These are phyloP conservation scores for Drosophila lacertosa DNA, from an alignment of 1,140 invertebrate species.

Conservation along the genomic window DNA sequence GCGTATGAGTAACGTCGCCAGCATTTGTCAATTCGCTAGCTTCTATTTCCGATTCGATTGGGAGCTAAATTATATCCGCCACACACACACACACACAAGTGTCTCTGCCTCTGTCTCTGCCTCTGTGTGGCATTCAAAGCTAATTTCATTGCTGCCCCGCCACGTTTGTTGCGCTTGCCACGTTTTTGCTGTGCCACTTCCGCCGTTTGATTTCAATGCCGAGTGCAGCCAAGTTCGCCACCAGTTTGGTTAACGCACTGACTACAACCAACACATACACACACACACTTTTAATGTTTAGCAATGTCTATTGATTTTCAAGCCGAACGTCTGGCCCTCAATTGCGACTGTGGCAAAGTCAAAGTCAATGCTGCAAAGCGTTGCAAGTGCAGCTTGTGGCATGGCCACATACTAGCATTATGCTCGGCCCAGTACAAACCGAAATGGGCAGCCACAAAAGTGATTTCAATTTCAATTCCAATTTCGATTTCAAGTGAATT, in stretches of 20 bases:
- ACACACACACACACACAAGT: neutral
- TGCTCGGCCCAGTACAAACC: conserved; percentile 9
- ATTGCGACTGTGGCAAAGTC: conserved; percentile 35
- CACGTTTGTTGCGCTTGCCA: conserved; percentile 27
- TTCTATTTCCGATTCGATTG: conserved; percentile 76
- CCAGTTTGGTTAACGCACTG: conserved; percentile 32
- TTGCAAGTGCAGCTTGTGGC: conserved; percentile 42
- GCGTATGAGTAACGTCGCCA: conserved; percentile 23
- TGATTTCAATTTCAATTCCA: conserved; percentile 16
- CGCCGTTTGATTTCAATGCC: conserved; percentile 80
- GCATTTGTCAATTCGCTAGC: conserved; percentile 55
- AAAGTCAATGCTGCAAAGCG: conserved; percentile 45
- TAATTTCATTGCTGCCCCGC: conserved; percentile 40
- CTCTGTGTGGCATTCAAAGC: conserved; percentile 58
- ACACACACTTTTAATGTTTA: conserved; percentile 7
- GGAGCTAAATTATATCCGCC: conserved; percentile 70
- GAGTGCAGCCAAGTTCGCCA: conserved; percentile 21
- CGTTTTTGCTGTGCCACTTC: conserved; percentile 57
- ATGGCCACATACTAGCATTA: conserved; percentile 31
- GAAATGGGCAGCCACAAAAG: conserved; percentile 50
- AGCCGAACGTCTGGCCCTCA: conserved; percentile 12
- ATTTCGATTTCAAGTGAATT: conserved; percentile 3
- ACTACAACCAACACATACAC: conserved; percentile 16
- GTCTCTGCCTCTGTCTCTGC: too few species aligned
- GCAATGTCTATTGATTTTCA: conserved; percentile 68